Evolutionary conservation across 2,888 invertebrate genomes (phyloP), one percentile per base, ranked within the genome.

Genomic region (Mechanitis mazaeus): DNA sequence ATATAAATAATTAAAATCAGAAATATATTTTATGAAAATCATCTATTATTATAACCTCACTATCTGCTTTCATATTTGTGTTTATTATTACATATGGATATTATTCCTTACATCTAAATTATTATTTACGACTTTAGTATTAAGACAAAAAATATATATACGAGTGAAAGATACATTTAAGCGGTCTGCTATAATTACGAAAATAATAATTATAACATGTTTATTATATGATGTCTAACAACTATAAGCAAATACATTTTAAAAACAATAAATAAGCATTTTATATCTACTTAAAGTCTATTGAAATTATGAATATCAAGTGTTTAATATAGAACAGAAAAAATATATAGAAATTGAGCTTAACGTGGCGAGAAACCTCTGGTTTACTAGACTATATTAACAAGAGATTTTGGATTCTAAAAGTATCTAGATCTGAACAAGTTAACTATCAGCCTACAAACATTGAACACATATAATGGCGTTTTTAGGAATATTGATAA

Each of bases 51-150:
- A 56, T 68, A 59, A 74, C 77, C 87, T 86, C 87, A 87, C 87
- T 87, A 85, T 87, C 75, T 77, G 81, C 87, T 86, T 87, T 87
- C 86, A 87, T 81, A 74, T 81, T 76, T 63, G n/a, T 47, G 12
- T 11, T 47, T n/a, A 47, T 50, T 31, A 55, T 54, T 63, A 61
- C 60, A 56, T 50, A 54, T 66, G 59, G 53, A 55, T 45, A 55
- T 56, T 45, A 58, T 56, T 31, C 28, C 33, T 61, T 65, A 59
- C 55, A 35, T 33, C 54, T 55, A 63, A 50, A 31, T 31, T 50
- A 47, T 31, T 9, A 1, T 7, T 31, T 31, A 50, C 31, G 28
- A 0, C 7, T 42, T 42, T 9, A 7, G 42, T 42, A 9, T 7
- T 6, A 42, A 9, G 3, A 42, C 42, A 42, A 42, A 42, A 2